Evolutionary conservation across 2,797 vertebrate species (phyloP).

Genomic region (Podargus strigoides): DNA sequence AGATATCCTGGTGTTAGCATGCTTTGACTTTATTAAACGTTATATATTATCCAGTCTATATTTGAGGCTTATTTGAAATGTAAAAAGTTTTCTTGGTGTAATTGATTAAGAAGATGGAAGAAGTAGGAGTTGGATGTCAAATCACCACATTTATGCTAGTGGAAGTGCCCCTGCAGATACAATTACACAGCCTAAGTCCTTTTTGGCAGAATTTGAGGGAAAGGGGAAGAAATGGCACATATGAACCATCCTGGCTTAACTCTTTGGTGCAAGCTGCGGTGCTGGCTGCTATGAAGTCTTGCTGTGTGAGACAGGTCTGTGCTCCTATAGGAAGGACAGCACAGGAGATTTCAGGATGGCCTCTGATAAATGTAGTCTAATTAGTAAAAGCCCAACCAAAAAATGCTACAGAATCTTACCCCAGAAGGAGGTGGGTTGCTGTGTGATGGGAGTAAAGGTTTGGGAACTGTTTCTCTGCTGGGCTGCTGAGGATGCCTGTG

Average conservation of each 20-base stretch:
- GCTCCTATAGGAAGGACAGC: accelerated
- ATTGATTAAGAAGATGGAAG: not conserved
- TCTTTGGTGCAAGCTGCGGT: accelerated
- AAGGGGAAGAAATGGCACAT: not conserved
- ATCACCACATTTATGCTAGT: not conserved
- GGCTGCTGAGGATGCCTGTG: not conserved
- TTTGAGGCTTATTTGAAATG: not conserved
- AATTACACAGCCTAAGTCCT: not conserved
- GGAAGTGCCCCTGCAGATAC: not conserved
- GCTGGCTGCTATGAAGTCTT: accelerated
- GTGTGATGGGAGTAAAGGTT: not conserved
- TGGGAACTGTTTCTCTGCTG: not conserved
- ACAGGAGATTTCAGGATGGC: not conserved
- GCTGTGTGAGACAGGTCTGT: not conserved
- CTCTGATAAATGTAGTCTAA: not conserved
- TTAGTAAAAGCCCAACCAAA: not conserved
- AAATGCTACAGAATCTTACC: not conserved
- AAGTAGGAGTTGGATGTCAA: not conserved
- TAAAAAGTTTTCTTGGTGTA: not conserved
- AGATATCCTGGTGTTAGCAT: not conserved
- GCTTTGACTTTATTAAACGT: not conserved
- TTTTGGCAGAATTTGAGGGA: not conserved
- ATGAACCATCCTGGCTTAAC: not conserved
- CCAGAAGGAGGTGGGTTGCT: not conserved
- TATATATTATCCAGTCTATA: not conserved